Evolutionary conservation across 2,113 vertebrate species (phyloP), one percentile per base, ranked within the genome.

Genomic region (Sander vitreus): DNA sequence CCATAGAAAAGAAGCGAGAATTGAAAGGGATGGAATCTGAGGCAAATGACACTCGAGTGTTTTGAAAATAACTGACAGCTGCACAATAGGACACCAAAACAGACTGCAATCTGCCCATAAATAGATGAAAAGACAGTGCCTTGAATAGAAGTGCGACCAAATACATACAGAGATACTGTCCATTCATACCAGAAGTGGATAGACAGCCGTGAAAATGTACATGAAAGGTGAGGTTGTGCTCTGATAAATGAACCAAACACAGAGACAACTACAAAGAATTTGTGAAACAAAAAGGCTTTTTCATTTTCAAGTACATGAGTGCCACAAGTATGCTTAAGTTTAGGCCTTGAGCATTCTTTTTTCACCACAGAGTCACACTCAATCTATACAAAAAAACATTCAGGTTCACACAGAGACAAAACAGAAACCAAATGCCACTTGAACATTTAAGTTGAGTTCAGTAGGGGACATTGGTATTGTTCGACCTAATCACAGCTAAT

Each of bases 61-160:
- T 93, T 91, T 63, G 83, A 89, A 92, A 92, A 91, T 87, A 92
- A 92, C 70, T 90, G 92, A 92, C 92, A 93, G 93, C 92, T 86
- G 89, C 91, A 93, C 90, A 94, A 95, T 90, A 77, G 87, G 86
- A 89, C 88, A 88, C 82, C 83, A 89, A 90, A 90, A 92, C 89
- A 91, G 90, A 69, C 86, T 83, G 93, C 87, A 92, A 92, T 93
- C 93, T 88, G 90, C 82, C 86, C 83, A 73, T 21, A 71, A 84
- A 81, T 19, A 45, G 73, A 93, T 91, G 88, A 93, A 93, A 90
- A 88, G 88, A 87, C 76, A 87, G 82, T 53, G 63, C 10, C 54
- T 23, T 88, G 88, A 91, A 92, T 87, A 85, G 90, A 84, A 89
- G 86, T 90, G 81, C 66, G 83, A 88, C 86, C 86, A 87, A 93